Evolutionary conservation across 1,140 invertebrate species (phyloP).

Genomic region (Asobara japonica): DNA sequence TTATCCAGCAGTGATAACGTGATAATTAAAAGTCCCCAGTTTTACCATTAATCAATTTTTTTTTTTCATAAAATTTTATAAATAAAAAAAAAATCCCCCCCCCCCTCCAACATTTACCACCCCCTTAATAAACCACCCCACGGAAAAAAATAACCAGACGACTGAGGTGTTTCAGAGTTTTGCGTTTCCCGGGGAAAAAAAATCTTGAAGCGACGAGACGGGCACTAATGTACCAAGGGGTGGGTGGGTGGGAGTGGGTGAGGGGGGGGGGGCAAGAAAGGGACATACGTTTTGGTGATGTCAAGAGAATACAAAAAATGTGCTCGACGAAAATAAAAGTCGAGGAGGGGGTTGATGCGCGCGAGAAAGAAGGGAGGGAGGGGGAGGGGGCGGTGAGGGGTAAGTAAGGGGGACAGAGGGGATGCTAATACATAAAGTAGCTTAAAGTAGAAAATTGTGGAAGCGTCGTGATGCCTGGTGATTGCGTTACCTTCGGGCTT

Average conservation of each 20-base stretch:
- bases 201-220: not conserved
- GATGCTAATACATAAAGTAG: constrained; percentile 68
- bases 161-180: not conserved
- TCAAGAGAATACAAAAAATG: not conserved
- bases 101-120: no score
- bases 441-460: constrained; percentile 70
- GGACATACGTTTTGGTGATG: constrained; percentile 10
- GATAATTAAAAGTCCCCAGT: no score
- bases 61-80: no score
- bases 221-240: not conserved
- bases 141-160: not conserved
- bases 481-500: constrained; percentile 68
- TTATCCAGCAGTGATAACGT: no score
- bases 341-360: not conserved
- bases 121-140: no score
- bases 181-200: not conserved
- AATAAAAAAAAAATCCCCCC: no score
- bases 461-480: constrained; percentile 68
- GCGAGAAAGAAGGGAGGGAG: not conserved
- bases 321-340: not conserved
- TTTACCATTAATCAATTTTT: no score
- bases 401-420: constrained; percentile 29
- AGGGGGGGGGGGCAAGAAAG: not conserved
- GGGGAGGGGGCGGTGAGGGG: constrained; percentile 26
- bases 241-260: no score